phyloP scores from a whole-genome alignment of 2,113 vertebrate species.

The Toxotes chatareus region DNA sequence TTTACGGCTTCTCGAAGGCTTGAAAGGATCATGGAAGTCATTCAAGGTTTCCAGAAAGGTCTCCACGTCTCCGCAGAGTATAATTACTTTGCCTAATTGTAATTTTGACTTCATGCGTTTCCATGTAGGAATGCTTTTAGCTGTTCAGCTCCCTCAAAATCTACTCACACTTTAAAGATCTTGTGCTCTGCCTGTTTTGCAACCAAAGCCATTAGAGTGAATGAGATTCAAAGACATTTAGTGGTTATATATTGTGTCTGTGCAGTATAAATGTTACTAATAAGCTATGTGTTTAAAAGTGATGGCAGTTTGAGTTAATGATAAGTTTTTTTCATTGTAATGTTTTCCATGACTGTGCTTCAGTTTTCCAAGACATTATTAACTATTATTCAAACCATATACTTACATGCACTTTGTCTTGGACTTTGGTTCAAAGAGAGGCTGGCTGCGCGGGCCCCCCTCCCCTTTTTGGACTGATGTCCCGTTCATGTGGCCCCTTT shows the following conservation, averaged over 20 bases:
- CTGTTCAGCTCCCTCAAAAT: conserved; percentile 21
- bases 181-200: not conserved
- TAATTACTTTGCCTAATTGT: conserved; percentile 53
- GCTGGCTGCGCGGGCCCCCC: not conserved
- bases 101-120: conserved; percentile 47
- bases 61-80: conserved; percentile 41
- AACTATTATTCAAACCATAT: conserved; percentile 60
- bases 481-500: conserved; percentile 44
- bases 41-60: conserved; percentile 57
- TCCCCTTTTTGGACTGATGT: conserved; percentile 43
- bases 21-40: conserved; percentile 47
- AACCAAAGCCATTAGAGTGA: conserved; percentile 18
- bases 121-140: conserved; percentile 41
- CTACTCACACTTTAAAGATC: conserved; percentile 24
- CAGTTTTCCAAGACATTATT: conserved; percentile 58
- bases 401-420: conserved; percentile 65
- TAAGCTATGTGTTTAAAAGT: conserved; percentile 33
- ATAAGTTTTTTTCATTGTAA: conserved; percentile 51
- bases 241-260: conserved; percentile 36
- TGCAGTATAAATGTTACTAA: conserved; percentile 39
- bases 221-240: conserved; percentile 25
- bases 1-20: conserved; percentile 15
- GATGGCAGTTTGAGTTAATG: conserved; percentile 46
- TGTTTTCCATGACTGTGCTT: conserved; percentile 44
- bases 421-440: conserved; percentile 59